These are phyloP conservation scores for Bufo bufo DNA, from an alignment of 2,113 vertebrate genomes.

Conservation along the genomic window DNA sequence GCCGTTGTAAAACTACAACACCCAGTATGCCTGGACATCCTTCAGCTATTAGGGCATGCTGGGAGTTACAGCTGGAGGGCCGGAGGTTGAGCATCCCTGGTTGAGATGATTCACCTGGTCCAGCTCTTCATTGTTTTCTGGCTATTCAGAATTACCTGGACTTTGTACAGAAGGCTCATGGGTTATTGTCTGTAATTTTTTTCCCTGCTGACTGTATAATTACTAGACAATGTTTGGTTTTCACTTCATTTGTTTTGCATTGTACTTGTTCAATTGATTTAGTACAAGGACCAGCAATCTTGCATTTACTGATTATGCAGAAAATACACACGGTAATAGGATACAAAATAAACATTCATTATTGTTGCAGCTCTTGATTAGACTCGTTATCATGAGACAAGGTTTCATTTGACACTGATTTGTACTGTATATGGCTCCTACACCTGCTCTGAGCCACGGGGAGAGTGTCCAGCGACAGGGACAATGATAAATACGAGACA, in stretches of 20 bases:
- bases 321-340: slow-evolving; percentile 45
- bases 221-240: slow-evolving; percentile 50
- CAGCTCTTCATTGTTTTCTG: not conserved
- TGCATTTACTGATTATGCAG: slow-evolving; percentile 40
- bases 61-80: too few relatives aligned
- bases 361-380: slow-evolving; percentile 20
- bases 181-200: slow-evolving; percentile 17
- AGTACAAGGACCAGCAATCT: slow-evolving; percentile 35
- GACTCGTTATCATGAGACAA: slow-evolving; percentile 25
- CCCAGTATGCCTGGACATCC: too few relatives aligned
- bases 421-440: not conserved
- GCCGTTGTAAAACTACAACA: too few relatives aligned
- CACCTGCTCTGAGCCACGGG: not conserved
- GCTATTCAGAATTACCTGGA: not conserved
- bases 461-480: not conserved
- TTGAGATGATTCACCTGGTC: not conserved
- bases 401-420: slow-evolving; percentile 11
- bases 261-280: slow-evolving; percentile 50
- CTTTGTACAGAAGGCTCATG: not conserved
- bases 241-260: slow-evolving; percentile 50
- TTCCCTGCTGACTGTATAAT: slow-evolving; percentile 19
- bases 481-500: not conserved
- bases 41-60: too few relatives aligned
- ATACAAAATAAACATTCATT: slow-evolving; percentile 43
- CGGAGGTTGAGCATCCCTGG: too few relatives aligned